phyloP scores from a whole-genome alignment of 2,797 vertebrate species.

The Sebastes cheni region DNA sequence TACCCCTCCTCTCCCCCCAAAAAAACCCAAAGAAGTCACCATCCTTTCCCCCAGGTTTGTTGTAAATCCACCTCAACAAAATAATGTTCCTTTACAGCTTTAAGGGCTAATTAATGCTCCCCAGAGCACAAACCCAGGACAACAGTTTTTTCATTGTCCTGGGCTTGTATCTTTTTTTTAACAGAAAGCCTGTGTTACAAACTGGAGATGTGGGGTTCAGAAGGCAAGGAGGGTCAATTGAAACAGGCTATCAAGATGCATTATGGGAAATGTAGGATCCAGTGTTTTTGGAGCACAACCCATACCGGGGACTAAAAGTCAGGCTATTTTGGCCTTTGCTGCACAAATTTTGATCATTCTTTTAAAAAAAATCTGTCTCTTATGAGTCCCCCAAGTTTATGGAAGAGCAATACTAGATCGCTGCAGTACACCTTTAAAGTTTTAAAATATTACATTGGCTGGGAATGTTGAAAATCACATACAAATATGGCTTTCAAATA shows the following conservation, averaged over 20 bases:
- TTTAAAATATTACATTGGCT: not conserved
- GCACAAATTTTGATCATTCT: not conserved
- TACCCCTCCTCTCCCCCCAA: accelerated
- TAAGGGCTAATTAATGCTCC: too few species aligned
- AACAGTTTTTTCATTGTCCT: not conserved
- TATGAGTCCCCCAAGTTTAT: not conserved
- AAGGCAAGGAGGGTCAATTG: not conserved
- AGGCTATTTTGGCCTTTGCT: not conserved
- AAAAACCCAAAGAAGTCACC: not conserved
- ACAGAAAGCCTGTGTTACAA: not conserved
- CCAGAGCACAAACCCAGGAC: too few species aligned
- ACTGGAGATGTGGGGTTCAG: not conserved
- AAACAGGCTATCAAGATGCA: not conserved
- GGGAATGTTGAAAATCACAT: not conserved
- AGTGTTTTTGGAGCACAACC: not conserved
- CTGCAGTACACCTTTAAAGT: not conserved
- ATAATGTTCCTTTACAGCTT: not conserved
- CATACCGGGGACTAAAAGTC: not conserved
- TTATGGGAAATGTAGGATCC: not conserved
- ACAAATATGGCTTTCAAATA: not conserved
- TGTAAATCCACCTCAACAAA: conserved; percentile 28
- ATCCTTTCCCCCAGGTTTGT: not conserved
- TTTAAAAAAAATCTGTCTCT: not conserved
- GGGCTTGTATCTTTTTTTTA: not conserved
- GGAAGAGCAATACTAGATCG: not conserved